These are phyloP conservation scores for Leucoraja erinaceus DNA, from an alignment of 2,113 vertebrate species.

Conservation along the genomic window DNA sequence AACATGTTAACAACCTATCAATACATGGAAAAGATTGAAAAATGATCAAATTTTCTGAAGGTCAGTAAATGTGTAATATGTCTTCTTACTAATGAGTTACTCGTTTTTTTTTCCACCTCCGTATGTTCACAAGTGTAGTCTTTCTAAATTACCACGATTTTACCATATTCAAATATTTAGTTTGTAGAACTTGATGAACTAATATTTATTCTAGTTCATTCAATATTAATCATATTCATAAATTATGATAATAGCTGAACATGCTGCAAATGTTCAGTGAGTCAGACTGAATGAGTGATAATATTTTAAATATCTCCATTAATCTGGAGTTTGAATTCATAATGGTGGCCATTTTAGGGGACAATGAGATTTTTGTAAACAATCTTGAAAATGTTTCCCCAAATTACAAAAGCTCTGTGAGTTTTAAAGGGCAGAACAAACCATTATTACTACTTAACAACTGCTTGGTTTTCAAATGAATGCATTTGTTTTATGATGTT, in stretches of 20 bases:
- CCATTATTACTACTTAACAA: too few relatives aligned
- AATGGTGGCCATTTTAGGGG: too few relatives aligned
- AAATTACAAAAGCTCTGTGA: too few relatives aligned
- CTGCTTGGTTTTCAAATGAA: too few relatives aligned
- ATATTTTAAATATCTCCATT: too few relatives aligned
- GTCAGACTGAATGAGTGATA: too few relatives aligned
- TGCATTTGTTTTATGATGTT: too few relatives aligned
- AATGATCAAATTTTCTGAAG: slow-evolving; percentile 64
- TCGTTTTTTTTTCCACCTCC: slow-evolving; percentile 43
- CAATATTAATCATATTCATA: not conserved
- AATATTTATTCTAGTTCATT: not conserved
- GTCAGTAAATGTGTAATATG: slow-evolving; percentile 60
- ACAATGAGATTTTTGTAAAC: too few relatives aligned
- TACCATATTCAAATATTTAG: not conserved
- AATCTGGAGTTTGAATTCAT: too few relatives aligned
- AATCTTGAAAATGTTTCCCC: too few relatives aligned
- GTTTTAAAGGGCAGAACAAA: too few relatives aligned
- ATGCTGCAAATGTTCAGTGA: too few relatives aligned
- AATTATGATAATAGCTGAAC: not conserved
- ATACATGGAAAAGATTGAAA: slow-evolving; percentile 55
- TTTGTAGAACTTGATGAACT: not conserved
- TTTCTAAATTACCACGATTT: slow-evolving; percentile 64
- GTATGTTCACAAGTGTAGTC: slow-evolving; percentile 48
- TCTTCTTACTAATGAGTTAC: slow-evolving; percentile 60
- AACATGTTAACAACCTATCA: slow-evolving; percentile 57